Base-by-base conservation (phyloP, 2,113 vertebrate species). In the Paramisgurnus dabryanus region DNA sequence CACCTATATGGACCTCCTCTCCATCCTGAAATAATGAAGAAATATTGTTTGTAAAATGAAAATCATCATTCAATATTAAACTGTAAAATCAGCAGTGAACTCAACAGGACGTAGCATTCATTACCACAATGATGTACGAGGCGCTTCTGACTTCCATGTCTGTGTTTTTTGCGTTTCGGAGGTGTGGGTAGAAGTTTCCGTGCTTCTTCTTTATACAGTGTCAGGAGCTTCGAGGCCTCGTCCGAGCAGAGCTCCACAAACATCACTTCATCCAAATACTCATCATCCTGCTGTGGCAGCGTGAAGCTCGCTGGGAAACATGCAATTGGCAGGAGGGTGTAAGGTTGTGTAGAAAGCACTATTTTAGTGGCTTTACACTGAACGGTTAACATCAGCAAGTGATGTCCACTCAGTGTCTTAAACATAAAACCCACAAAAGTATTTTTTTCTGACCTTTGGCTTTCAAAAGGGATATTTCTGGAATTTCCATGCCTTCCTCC, bases 381-480 rank as follows among this genome's bases (percentile, higher is more conserved):
- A 10, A 10, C 45, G 7, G 45, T 47, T 47, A 47, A 7, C 4
- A 47, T 47, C 6, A 47, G 45, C 45, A 47, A 47, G 45, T 47
- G 7, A 47, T 47, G 45, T 8, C 7, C 45, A 47, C 2, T 47
- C 27, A 34, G 27, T 34, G 27, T 34, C 27, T 34, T 34, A 34
- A 34, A 34, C 27, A 34, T 34, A 34, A 34, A 34, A 34, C 27
- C 27, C 27, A 34, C 27, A 34, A 34, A 34, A 34, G 27, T 34
- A 34, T 34, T 2, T 34, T 34, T 34, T 34, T 72, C 83, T 69
- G 50, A 97, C 96, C 95, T 95, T 96, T 95, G 86, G 95, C 93
- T 86, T 97, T 96, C 60, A 96, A 92, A 80, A 97, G 93, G 15
- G 93, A 92, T 0, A 91, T 94, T 68, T 96, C 92, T 2, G 95